Evolutionary conservation across 2,888 invertebrate genomes (phyloP).

Genomic region (Lamproptera curius): DNA sequence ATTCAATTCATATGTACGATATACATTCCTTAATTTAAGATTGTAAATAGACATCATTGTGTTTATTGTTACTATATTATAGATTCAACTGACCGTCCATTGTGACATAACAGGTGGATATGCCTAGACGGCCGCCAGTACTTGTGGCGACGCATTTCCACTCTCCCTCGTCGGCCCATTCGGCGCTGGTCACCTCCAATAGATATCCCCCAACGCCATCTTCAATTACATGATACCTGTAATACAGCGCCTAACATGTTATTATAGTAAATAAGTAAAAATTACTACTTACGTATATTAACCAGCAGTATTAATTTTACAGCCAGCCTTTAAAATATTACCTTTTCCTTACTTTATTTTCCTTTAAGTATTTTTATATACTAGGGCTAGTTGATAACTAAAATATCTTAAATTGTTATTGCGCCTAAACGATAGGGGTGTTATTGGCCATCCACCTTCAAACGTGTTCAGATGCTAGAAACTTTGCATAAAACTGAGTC

Average conservation of each 20-base stretch:
- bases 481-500: too few relatives aligned
- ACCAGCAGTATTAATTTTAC: not conserved
- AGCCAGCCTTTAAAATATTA: not conserved
- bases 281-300: not conserved
- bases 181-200: slow-evolving; percentile 85
- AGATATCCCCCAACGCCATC: slow-evolving; percentile 91
- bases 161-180: slow-evolving; percentile 90
- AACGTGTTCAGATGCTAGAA: too few relatives aligned
- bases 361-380: too few relatives aligned
- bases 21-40: too few relatives aligned
- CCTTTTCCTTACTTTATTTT: too few relatives aligned
- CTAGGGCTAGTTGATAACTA: too few relatives aligned
- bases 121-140: slow-evolving; percentile 85
- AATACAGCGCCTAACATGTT: not conserved
- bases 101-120: slow-evolving; percentile 84
- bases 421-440: too few relatives aligned
- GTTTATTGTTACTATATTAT: too few relatives aligned
- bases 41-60: too few relatives aligned
- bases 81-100: slow-evolving; percentile 88
- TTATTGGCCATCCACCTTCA: too few relatives aligned
- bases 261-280: not conserved
- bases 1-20: too few relatives aligned
- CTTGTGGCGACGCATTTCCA: slow-evolving; percentile 94
- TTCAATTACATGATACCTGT: slow-evolving; percentile 83
- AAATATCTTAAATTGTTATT: too few relatives aligned